Evolutionary conservation across 2,797 vertebrate species (phyloP).

Genomic region (Cephalopachus bancanus): DNA sequence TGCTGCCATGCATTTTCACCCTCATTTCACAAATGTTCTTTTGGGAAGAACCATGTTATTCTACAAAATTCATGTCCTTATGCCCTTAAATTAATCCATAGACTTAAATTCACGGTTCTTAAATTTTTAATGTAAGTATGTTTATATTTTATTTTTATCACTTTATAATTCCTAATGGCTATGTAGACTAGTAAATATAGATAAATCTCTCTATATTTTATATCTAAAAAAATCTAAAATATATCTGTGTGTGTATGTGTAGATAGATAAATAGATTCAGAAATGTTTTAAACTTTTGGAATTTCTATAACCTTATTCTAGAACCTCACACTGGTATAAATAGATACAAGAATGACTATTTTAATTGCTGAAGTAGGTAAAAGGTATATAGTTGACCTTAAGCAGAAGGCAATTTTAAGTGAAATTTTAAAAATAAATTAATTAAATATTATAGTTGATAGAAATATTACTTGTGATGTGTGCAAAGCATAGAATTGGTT

Average conservation of each 20-base stretch:
- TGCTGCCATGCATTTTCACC: neutral
- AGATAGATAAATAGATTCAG: neutral
- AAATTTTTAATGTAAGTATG: neutral
- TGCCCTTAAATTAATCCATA: neutral
- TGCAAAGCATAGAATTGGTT: neutral
- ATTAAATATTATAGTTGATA: neutral
- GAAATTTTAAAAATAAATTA: constrained; percentile 3
- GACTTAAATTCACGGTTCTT: neutral
- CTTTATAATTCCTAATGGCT: neutral
- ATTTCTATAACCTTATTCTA: neutral
- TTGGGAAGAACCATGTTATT: neutral
- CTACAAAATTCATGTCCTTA: neutral
- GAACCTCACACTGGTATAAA: neutral
- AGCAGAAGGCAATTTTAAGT: neutral
- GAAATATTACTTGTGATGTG: neutral
- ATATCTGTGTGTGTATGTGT: too few species aligned
- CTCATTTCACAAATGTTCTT: neutral
- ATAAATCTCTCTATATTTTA: neutral
- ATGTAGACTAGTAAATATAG: neutral
- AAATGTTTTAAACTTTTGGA: neutral
- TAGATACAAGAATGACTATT: neutral
- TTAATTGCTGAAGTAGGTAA: neutral
- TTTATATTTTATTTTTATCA: neutral
- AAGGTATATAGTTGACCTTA: neutral
- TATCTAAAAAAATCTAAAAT: neutral